A percentile compares a stretch with the other conserved stretches of the same genome.
Evolutionary conservation across 2,888 invertebrate genomes (phyloP).

Genomic region (Nymphalis polychloros): DNA sequence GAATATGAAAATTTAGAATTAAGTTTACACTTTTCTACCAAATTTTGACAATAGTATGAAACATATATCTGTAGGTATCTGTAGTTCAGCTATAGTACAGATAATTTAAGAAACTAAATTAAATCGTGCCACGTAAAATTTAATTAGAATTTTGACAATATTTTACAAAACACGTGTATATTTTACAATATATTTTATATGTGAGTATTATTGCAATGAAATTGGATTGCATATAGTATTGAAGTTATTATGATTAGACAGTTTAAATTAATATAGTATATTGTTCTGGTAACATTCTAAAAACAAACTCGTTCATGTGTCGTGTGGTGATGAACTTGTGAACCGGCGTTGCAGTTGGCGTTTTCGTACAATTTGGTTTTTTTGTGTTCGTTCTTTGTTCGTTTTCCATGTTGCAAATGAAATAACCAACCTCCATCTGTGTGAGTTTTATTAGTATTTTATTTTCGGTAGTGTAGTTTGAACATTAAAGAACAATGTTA

Average conservation of each 20-base stretch:
- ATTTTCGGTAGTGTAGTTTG: conserved; percentile 76
- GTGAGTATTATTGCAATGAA: background rate
- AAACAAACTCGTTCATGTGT: conserved; percentile 55
- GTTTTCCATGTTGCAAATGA: conserved; percentile 72
- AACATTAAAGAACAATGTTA: conserved; percentile 69
- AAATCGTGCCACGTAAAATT: conserved; percentile 36
- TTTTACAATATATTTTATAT: background rate
- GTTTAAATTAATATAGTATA: conserved; percentile 17
- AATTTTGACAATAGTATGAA: no score
- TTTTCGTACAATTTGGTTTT: conserved; percentile 71
- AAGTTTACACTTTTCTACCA: no score
- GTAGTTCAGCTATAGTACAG: conserved; percentile 10
- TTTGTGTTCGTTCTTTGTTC: conserved; percentile 78
- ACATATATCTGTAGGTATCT: background rate
- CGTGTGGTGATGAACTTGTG: conserved; percentile 75
- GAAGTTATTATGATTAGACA: background rate
- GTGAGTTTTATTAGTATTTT: conserved; percentile 73
- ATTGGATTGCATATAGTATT: background rate
- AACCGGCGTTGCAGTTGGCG: conserved; percentile 78
- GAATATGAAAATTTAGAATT: no score
- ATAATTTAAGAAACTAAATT: conserved; percentile 13
- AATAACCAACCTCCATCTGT: conserved; percentile 64
- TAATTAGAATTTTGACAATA: conserved; percentile 33
- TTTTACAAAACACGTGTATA: conserved; percentile 21
- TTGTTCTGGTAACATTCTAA: conserved; percentile 73